phyloP scores from a whole-genome alignment of 2,797 vertebrate genomes.

The Sebastes matsubarae region DNA sequence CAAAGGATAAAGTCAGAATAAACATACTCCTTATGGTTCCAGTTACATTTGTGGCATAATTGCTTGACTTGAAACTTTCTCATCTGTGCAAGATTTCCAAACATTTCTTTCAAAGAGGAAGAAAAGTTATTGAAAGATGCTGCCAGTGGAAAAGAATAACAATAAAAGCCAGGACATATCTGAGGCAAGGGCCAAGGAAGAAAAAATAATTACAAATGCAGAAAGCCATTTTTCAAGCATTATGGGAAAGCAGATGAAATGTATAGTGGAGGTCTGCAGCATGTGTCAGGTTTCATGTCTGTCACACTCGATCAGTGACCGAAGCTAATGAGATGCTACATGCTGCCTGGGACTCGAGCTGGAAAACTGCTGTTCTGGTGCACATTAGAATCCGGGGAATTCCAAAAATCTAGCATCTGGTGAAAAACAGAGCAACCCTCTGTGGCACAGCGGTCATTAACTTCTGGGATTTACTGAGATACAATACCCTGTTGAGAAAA shows the following conservation, averaged over 20 bases:
- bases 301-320: slow-evolving; percentile 79
- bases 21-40: neutral
- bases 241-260: slow-evolving; percentile 62
- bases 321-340: slow-evolving; percentile 78
- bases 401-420: slow-evolving; percentile 80
- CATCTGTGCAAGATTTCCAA: slow-evolving; percentile 39
- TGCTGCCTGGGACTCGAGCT: slow-evolving; percentile 60
- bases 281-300: slow-evolving; percentile 75
- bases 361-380: slow-evolving; percentile 78
- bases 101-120: slow-evolving; percentile 33
- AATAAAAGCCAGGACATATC: slow-evolving; percentile 12
- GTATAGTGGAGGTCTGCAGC: slow-evolving; percentile 62
- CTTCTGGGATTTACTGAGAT: slow-evolving; percentile 77
- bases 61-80: slow-evolving; percentile 25
- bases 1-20: slow-evolving; percentile 3
- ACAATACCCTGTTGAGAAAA: slow-evolving; percentile 78
- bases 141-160: slow-evolving; percentile 21
- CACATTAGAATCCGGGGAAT: slow-evolving; percentile 79
- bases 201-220: slow-evolving; percentile 60
- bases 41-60: slow-evolving; percentile 27
- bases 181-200: slow-evolving; percentile 12
- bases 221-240: slow-evolving; percentile 64
- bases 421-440: slow-evolving; percentile 79
- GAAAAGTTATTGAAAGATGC: slow-evolving; percentile 32
- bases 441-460: slow-evolving; percentile 80